These are phyloP conservation scores for Eretmochelys imbricata DNA, from an alignment of 2,113 vertebrate species.

Conservation along the genomic window DNA sequence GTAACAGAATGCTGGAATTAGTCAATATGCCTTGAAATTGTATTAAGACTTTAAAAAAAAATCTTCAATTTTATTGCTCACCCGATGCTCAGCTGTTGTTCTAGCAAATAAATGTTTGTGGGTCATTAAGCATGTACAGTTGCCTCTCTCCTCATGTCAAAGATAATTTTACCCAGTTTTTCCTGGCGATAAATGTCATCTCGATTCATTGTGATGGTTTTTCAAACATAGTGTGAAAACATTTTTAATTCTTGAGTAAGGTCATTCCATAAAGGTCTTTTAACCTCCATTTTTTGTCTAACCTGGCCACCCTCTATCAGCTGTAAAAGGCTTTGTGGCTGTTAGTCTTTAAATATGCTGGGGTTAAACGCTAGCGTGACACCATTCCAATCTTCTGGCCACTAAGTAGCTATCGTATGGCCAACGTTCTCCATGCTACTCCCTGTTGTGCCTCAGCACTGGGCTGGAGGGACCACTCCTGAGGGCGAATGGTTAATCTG, in stretches of 20 bases:
- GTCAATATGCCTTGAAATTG: not conserved
- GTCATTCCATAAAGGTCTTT: not conserved
- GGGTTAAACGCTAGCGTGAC: not conserved
- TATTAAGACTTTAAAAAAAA: not conserved
- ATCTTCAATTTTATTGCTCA: not conserved
- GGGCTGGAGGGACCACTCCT: not conserved
- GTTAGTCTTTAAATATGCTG: not conserved
- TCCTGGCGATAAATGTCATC: not conserved
- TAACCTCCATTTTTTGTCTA: not conserved
- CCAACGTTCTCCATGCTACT: not conserved
- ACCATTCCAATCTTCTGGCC: not conserved
- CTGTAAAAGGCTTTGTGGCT: not conserved
- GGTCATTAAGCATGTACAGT: not conserved
- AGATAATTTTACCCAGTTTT: not conserved
- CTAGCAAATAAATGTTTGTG: not conserved
- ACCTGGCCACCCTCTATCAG: not conserved
- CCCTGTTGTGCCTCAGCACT: not conserved
- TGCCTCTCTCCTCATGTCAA: not conserved
- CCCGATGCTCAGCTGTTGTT: not conserved
- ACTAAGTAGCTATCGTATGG: not conserved
- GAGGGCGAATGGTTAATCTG: not conserved
- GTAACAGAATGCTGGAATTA: not conserved
- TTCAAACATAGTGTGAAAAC: not conserved
- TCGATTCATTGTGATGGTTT: not conserved
- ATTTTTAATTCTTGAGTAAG: not conserved